phyloP scores from a whole-genome alignment of 2,113 vertebrate genomes.

The Leucosticte australis region DNA sequence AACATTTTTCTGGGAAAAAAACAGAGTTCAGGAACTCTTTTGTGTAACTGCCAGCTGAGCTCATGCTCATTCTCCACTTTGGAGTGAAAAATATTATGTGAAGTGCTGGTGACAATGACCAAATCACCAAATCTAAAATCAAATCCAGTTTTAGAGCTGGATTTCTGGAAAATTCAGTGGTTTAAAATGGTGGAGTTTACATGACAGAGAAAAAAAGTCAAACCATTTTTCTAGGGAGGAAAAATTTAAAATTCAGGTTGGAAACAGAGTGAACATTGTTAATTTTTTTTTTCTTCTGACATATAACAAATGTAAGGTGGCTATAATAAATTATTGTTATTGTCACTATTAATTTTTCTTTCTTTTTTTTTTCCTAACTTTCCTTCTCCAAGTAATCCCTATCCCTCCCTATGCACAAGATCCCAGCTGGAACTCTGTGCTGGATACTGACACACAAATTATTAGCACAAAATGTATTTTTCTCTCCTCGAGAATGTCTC shows the following conservation, averaged over 20 bases:
- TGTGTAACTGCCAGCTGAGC: background rate
- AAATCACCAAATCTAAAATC: background rate
- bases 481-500: background rate
- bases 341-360: background rate
- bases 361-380: background rate
- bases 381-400: background rate
- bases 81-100: background rate
- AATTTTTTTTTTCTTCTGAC: background rate
- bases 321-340: background rate
- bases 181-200: background rate
- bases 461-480: constrained; percentile 5
- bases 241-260: background rate
- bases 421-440: background rate
- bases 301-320: background rate
- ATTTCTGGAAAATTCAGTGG: background rate
- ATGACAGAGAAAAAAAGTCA: background rate
- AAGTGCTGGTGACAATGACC: background rate
- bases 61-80: background rate
- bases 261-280: background rate
- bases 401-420: background rate
- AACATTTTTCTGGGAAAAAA: background rate
- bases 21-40: background rate
- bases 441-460: background rate
- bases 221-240: background rate
- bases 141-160: background rate